Percentiles rank a stretch among this genome's conserved stretches.
phyloP scores from a whole-genome alignment of 2,113 vertebrate species.

The Gambusia affinis region DNA sequence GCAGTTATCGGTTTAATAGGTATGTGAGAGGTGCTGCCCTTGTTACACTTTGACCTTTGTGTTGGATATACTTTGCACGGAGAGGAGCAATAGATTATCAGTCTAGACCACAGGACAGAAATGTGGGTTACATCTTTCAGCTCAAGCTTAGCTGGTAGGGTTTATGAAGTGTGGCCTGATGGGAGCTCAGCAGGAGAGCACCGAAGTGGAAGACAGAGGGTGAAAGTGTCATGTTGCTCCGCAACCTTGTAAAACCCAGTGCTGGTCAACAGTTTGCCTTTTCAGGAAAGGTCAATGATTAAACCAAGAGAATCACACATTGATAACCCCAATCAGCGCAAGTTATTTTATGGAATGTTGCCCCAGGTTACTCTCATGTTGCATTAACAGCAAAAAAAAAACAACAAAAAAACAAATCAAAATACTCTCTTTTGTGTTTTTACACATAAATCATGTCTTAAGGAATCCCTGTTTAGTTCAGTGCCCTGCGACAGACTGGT shows the following conservation, averaged over 20 bases:
- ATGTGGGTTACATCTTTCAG: neutral
- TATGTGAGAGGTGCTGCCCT: slow-evolving; percentile 25
- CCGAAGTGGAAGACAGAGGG: slow-evolving; percentile 36
- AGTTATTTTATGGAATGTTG: neutral
- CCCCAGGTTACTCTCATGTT: neutral
- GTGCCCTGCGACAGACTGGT: no score
- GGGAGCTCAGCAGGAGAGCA: slow-evolving; percentile 29
- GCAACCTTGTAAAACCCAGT: slow-evolving; percentile 34
- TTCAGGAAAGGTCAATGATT: slow-evolving; percentile 60
- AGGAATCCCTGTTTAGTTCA: neutral
- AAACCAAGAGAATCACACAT: slow-evolving; percentile 14
- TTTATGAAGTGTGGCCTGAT: neutral
- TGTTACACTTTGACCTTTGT: slow-evolving; percentile 24
- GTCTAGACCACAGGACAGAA: neutral
- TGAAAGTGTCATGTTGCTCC: slow-evolving; percentile 57
- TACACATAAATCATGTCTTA: neutral
- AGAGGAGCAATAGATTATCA: slow-evolving; percentile 15
- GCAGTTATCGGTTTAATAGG: slow-evolving; percentile 20
- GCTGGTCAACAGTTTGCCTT: slow-evolving; percentile 21
- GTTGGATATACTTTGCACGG: slow-evolving; percentile 15
- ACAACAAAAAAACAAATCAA: neutral
- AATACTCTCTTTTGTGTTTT: neutral
- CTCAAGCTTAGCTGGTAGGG: neutral
- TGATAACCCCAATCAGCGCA: neutral
- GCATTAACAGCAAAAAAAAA: neutral